Evolutionary conservation across 2,888 invertebrate species (phyloP), one percentile per base, ranked within the genome.

Genomic region (Agrochola lychnidis): DNA sequence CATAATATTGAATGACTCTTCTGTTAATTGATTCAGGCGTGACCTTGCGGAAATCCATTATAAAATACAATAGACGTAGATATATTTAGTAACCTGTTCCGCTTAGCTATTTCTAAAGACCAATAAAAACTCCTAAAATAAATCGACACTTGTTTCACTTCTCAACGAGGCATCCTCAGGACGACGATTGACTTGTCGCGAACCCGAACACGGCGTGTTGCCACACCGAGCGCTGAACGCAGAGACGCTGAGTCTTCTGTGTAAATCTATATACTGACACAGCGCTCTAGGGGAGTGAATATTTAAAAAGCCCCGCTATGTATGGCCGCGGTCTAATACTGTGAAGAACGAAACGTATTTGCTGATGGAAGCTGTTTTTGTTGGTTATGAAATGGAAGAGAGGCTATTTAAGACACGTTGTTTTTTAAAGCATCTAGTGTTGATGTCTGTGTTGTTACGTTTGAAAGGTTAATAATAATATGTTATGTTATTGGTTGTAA

Each of bases 331-430:
- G 78, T 85, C 70, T 78, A 82, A 83, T 74, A 73, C 78, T 70
- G 86, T 78, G 83, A 82, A 70, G 69, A 83, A 76, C 64, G 67
- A 51, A 78, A 72, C 72, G 78, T 83, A 83, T 83, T 83, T 85
- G 74, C 82, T 72, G 74, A 73, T 70, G 82, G 42, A 82, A 66
- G 25, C 36, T 30, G 48, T 62, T 51, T 68, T 14, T n/a, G 57
- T 5, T 74, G 73, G 73, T 63, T 71, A 69, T 16, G 16, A 1
- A 25, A 68, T 10, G 56, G 14, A 40, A 59, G 22, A 1, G 7
- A 19, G 5, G 30, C 25, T 66, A 67, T 30, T 66, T 69, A n/a
- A 14, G 25, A 56, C 22, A 64, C 3, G 22, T 30, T 30, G 12
- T 9, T 68, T 30, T 56, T 25, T 45, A 0, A 30, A 45, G 9